Percentiles rank a stretch among this genome's conserved stretches.
Evolutionary conservation across 1,140 invertebrate species (phyloP).

Genomic region (Maconellicoccus hirsutus): DNA sequence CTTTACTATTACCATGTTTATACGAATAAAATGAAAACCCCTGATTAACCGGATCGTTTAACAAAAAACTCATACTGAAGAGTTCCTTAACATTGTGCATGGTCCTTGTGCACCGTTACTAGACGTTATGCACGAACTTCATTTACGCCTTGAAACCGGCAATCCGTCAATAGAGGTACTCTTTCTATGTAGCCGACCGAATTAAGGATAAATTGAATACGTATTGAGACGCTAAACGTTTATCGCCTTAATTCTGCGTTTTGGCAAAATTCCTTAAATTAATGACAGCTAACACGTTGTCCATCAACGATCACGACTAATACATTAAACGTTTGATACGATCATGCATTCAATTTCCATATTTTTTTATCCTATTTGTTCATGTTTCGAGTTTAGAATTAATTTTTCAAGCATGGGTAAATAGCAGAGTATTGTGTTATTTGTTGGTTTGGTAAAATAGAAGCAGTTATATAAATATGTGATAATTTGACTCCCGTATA

Average conservation of each 20-base stretch:
- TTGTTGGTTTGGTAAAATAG: not conserved
- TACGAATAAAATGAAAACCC: not conserved
- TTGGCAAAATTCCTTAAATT: not conserved
- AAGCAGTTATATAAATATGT: not conserved
- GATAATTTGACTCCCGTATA: not conserved
- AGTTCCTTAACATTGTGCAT: not conserved
- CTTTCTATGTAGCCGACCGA: not conserved
- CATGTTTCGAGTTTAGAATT: not conserved
- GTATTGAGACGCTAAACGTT: not conserved
- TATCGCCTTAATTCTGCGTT: not conserved
- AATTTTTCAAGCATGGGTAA: not conserved
- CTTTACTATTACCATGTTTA: not conserved
- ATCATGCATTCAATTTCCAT: not conserved
- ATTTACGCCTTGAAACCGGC: constrained; percentile 2
- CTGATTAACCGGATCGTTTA: not conserved
- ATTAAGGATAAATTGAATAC: constrained; percentile 4
- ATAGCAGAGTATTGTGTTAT: not conserved
- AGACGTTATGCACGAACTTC: not conserved
- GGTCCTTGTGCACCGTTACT: not conserved
- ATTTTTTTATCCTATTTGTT: not conserved
- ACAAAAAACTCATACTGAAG: not conserved
- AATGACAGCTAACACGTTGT: not conserved
- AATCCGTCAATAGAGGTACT: not conserved
- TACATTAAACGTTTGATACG: not conserved
- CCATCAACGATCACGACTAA: constrained; percentile 3